These are phyloP conservation scores for Antheraea assamensis DNA, from an alignment of 2,888 invertebrate species.

Conservation along the genomic window DNA sequence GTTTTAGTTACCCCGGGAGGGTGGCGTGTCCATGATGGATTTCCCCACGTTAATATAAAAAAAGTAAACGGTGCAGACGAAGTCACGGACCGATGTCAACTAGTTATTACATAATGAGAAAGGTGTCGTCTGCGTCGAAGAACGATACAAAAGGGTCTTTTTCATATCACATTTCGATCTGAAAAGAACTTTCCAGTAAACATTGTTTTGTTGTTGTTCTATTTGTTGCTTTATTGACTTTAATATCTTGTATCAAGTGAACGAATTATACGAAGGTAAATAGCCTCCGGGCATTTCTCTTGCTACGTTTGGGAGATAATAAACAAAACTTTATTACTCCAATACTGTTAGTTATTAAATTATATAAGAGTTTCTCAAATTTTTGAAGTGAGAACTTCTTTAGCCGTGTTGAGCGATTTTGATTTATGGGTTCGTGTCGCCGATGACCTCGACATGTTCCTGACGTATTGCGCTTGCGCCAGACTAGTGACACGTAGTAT, in stretches of 20 bases:
- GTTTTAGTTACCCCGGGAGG: no score
- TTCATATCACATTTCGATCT: not conserved
- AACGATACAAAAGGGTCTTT: not conserved
- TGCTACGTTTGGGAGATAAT: not conserved
- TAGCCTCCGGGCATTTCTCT: not conserved
- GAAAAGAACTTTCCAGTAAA: not conserved
- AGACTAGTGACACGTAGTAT: no score
- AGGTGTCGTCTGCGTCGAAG: not conserved
- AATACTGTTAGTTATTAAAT: not conserved
- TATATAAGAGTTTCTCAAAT: not conserved
- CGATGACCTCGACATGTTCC: no score
- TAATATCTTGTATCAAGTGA: not conserved
- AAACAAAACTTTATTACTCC: slow-evolving; percentile 3
- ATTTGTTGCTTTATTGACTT: not conserved
- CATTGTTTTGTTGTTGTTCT: not conserved
- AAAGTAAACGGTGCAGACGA: no score
- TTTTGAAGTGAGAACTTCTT: no score
- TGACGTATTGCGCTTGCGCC: no score
- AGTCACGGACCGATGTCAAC: no score
- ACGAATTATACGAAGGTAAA: not conserved
- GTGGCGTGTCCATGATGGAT: no score
- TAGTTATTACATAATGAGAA: not conserved
- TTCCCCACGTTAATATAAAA: no score
- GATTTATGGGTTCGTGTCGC: no score
- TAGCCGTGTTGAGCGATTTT: no score